Evolutionary conservation across 2,888 invertebrate species (phyloP).

Genomic region (Aleiodes testaceus): DNA sequence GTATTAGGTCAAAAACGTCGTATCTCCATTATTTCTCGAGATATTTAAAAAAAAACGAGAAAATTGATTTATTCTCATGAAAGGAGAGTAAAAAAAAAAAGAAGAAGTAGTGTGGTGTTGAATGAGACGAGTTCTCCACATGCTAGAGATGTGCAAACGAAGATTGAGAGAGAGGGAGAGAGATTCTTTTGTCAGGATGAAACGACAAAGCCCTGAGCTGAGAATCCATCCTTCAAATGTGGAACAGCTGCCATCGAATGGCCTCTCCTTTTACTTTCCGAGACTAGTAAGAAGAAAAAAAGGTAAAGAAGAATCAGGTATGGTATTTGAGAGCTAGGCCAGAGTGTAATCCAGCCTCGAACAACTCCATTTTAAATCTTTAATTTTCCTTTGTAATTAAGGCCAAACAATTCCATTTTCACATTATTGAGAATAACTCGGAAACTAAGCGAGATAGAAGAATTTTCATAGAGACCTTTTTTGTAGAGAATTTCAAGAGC

Average conservation of each 20-base stretch:
- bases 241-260: conserved; percentile 72
- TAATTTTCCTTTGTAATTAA: not conserved
- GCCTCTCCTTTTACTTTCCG: conserved; percentile 62
- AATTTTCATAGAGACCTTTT: too few relatives aligned
- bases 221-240: conserved; percentile 73
- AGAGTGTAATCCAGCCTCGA: conserved; percentile 18
- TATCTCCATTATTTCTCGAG: too few relatives aligned
- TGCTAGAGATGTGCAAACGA: conserved; percentile 1
- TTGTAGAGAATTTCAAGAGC: too few relatives aligned
- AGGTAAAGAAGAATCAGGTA: conserved; percentile 2
- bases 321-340: conserved; percentile 30
- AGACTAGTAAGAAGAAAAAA: conserved; percentile 40
- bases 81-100: conserved; percentile 11
- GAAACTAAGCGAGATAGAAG: too few relatives aligned
- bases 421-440: too few relatives aligned
- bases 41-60: too few relatives aligned
- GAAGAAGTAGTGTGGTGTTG: not conserved
- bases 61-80: not conserved
- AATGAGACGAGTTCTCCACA: not conserved
- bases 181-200: conserved; percentile 62
- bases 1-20: too few relatives aligned
- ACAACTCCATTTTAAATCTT: not conserved
- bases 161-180: conserved; percentile 39
- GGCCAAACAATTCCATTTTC: not conserved
- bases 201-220: conserved; percentile 69